Evolutionary conservation across 1,140 invertebrate genomes (phyloP), one percentile per base, ranked within the genome.

Genomic region (Drosophila sucinea): DNA sequence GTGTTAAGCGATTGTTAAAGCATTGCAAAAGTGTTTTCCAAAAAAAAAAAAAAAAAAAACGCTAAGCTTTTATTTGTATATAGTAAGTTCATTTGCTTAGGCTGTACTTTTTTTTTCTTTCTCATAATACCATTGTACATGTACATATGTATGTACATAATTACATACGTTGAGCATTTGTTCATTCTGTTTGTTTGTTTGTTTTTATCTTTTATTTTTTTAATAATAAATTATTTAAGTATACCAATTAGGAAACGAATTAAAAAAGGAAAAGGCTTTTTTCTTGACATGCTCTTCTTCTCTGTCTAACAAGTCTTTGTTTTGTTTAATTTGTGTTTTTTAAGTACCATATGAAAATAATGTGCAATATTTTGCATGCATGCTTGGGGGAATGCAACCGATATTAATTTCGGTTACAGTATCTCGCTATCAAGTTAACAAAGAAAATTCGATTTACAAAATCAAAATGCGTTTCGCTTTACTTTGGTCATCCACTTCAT

Each of bases 91-190:
- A 51, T 51, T 51, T 51, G 44, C 27, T 38, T 38, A 38, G 35
- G 10, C 10, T 38, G 8, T 38, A 38, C 2, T 38, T 38, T 38
- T 11, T 1, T 35, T 35, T 35, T 35, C 7, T 35, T 35, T 35
- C 7, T 35, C 8, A 10, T 38, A 38, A 38, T 38, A 38, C 35
- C 35, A 23, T 33, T 60, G 17, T 25, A 23, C 11, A 6, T 44
- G 38, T 47, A 23, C 11, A 23, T 30, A 29, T 55, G 29, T 35
- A 23, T 25, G 29, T 58, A 2, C 17, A 7, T 35, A 8, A 17
- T 17, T 25, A 35, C 27, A 55, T 83, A 87, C 72, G 82, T 86
- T 86, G 83, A 86, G 84, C 83, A 86, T 86, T 87, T 73, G 33
- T 63, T 70, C 73, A 70, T 68, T 47, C 66, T 60, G 54, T 73